Conservation (phyloP, 2,888 invertebrate species). For the Scaptomyza caliginosa region DNA sequence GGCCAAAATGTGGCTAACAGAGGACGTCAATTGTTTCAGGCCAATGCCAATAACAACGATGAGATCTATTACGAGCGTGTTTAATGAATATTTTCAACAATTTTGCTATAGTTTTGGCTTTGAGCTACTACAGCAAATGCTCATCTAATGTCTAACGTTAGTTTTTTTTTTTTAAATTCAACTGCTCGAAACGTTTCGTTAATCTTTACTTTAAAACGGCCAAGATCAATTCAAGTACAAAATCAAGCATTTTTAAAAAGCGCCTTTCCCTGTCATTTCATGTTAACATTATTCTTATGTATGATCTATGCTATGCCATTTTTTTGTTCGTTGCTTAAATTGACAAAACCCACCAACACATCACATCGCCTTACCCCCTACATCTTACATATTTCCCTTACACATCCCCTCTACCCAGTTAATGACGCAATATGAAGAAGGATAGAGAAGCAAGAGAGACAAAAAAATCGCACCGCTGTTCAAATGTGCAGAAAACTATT, state of each 20-base stretch:
- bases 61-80: slow-evolving; percentile 77
- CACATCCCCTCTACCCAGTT: neutral
- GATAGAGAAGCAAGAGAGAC: slow-evolving; percentile 73
- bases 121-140: slow-evolving; percentile 69
- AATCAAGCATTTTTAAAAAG: slow-evolving; percentile 62
- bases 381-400: too few species aligned
- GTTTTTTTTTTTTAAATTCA: neutral
- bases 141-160: too few species aligned
- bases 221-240: slow-evolving; percentile 69
- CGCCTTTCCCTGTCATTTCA: slow-evolving; percentile 27
- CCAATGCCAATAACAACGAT: slow-evolving; percentile 37
- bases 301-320: slow-evolving; percentile 15
- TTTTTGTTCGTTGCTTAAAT: slow-evolving; percentile 23
- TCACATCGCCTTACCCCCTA: slow-evolving; percentile 29
- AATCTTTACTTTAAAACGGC: slow-evolving; percentile 10
- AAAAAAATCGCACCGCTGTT: slow-evolving; percentile 37
- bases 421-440: slow-evolving; percentile 80
- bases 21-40: slow-evolving; percentile 83
- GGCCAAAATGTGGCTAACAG: slow-evolving; percentile 86
- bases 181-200: slow-evolving; percentile 12
- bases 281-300: slow-evolving; percentile 20
- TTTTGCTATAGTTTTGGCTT: slow-evolving; percentile 57
- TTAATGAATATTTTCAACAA: slow-evolving; percentile 55
- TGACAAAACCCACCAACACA: slow-evolving; percentile 13
- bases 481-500: slow-evolving; percentile 31